Evolutionary conservation across 2,797 vertebrate species (phyloP).

Genomic region (Threskiornis aethiopicus): DNA sequence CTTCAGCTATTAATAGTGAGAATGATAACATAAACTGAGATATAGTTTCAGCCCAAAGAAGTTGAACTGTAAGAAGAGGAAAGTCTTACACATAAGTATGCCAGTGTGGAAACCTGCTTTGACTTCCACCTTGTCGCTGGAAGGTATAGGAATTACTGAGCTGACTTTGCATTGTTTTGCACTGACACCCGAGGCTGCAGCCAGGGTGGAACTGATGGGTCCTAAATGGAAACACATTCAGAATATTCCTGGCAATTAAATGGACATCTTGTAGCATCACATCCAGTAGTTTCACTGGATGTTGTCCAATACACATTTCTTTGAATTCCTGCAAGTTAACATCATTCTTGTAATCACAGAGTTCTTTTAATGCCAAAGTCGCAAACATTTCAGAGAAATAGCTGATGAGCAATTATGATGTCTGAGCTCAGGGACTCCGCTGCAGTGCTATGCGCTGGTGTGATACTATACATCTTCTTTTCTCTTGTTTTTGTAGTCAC

Average conservation of each 20-base stretch:
- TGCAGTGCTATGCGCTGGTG: background rate
- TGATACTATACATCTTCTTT: background rate
- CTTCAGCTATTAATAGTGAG: background rate
- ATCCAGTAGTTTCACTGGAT: background rate
- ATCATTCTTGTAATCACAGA: background rate
- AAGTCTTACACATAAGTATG: background rate
- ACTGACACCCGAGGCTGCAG: background rate
- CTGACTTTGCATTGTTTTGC: background rate
- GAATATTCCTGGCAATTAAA: background rate
- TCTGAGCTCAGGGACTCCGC: background rate
- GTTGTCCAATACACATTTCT: background rate
- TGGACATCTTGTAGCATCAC: accelerated
- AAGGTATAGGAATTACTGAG: background rate
- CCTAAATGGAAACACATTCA: background rate
- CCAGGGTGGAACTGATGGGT: background rate
- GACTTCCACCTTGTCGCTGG: background rate
- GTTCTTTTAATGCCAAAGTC: background rate
- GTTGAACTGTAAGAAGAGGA: background rate
- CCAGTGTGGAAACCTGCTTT: background rate
- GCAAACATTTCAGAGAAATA: background rate
- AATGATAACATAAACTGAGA: background rate
- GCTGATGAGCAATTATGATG: background rate
- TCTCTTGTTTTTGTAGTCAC: background rate
- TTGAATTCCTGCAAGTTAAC: background rate
- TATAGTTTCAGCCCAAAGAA: background rate